Conservation (phyloP, 2,113 vertebrate species). For the Pteropus alecto region DNA sequence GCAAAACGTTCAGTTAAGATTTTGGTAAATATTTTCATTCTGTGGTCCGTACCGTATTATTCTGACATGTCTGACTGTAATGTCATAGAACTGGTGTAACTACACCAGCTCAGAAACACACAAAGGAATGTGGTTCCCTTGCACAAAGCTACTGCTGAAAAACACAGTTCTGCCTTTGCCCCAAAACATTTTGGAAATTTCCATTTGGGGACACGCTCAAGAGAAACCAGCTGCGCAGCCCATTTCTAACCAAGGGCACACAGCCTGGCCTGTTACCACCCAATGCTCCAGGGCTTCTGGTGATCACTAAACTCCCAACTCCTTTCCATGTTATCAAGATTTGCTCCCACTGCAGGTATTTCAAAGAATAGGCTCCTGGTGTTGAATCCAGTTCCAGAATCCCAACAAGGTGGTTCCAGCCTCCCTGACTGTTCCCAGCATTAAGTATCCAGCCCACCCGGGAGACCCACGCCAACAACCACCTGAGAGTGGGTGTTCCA, state of each 20-base stretch:
- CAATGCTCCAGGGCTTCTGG: not conserved
- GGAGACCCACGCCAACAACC: not conserved
- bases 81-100: fast-evolving
- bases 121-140: fast-evolving
- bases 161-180: not conserved
- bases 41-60: fast-evolving
- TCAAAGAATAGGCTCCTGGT: not conserved
- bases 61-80: fast-evolving
- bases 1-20: not conserved
- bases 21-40: not conserved
- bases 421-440: fast-evolving
- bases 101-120: not conserved
- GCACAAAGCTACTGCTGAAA: fast-evolving
- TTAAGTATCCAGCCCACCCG: fast-evolving
- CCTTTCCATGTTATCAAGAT: not conserved
- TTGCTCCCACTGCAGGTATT: fast-evolving
- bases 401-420: fast-evolving
- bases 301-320: not conserved
- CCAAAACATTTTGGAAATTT: not conserved
- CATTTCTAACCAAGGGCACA: not conserved
- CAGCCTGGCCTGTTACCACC: fast-evolving
- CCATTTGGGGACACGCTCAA: not conserved
- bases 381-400: not conserved
- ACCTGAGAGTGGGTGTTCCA: fast-evolving
- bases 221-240: not conserved